Evolutionary conservation across 2,797 vertebrate genomes (phyloP).

Genomic region (Enteromius afrohamiltoni): DNA sequence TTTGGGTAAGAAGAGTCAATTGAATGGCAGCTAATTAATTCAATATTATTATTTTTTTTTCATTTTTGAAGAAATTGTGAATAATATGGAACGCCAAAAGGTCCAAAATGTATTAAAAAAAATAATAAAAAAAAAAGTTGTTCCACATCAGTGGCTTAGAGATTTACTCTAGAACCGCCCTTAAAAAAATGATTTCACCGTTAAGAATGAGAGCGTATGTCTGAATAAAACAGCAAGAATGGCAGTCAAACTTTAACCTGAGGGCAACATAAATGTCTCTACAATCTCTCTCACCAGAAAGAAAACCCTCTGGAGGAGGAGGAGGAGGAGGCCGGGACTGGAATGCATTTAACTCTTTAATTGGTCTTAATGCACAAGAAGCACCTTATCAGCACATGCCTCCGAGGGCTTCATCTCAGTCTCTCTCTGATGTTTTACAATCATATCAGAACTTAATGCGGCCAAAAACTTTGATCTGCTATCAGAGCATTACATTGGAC

Average conservation of each 20-base stretch:
- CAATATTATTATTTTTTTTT: too few species aligned
- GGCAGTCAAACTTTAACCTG: conserved; percentile 40
- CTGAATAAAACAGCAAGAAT: conserved; percentile 34
- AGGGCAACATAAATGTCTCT: conserved; percentile 55
- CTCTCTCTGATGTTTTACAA: conserved; percentile 60
- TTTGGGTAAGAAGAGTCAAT: neutral
- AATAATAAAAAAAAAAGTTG: neutral
- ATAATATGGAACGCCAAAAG: neutral
- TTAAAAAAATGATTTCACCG: conserved; percentile 1
- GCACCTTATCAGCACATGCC: conserved; percentile 55
- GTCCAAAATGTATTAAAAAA: too few species aligned
- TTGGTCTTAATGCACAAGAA: conserved; percentile 61
- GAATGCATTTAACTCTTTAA: conserved; percentile 65
- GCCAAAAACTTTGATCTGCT: conserved; percentile 59
- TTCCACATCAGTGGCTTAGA: neutral
- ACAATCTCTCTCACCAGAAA: conserved; percentile 41
- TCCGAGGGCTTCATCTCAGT: conserved; percentile 55
- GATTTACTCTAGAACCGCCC: neutral
- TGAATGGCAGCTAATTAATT: neutral
- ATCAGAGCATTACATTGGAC: conserved; percentile 50
- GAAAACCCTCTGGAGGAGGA: conserved; percentile 26
- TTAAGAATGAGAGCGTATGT: conserved; percentile 5
- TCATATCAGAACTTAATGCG: conserved; percentile 62
- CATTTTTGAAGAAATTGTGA: too few species aligned
- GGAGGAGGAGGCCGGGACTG: conserved; percentile 52